phyloP scores from a whole-genome alignment of 2,888 invertebrate genomes.

The Diachrysia chrysitis region DNA sequence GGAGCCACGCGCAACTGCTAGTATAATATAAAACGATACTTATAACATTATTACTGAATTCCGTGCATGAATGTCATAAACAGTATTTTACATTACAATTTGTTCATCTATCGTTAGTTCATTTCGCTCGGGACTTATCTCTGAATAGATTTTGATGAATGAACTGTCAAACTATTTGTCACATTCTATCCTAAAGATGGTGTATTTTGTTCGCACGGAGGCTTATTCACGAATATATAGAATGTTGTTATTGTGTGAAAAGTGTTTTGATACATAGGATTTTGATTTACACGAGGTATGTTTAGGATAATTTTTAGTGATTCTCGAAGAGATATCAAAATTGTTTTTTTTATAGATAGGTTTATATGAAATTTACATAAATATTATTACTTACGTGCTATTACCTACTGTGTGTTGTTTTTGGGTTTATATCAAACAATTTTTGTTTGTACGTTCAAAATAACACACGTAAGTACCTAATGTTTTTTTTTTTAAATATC shows the following conservation, averaged over 20 bases:
- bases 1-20: no score
- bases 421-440: no score
- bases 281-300: constrained; percentile 1
- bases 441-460: no score
- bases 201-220: constrained; percentile 31
- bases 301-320: background rate
- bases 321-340: background rate
- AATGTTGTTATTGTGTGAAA: constrained; percentile 15
- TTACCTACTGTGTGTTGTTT: no score
- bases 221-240: constrained; percentile 14
- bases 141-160: constrained; percentile 58
- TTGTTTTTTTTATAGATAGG: no score
- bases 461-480: no score
- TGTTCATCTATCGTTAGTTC: constrained; percentile 26
- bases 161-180: constrained; percentile 58
- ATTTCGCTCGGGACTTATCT: constrained; percentile 37
- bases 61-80: constrained; percentile 3
- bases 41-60: no score
- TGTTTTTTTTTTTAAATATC: no score
- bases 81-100: constrained; percentile 40
- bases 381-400: no score
- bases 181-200: constrained; percentile 30
- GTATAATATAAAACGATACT: no score
- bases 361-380: no score
- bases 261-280: background rate